Base-by-base conservation (phyloP, 2,797 vertebrate genomes). In the Catamblyrhynchus diadema region DNA sequence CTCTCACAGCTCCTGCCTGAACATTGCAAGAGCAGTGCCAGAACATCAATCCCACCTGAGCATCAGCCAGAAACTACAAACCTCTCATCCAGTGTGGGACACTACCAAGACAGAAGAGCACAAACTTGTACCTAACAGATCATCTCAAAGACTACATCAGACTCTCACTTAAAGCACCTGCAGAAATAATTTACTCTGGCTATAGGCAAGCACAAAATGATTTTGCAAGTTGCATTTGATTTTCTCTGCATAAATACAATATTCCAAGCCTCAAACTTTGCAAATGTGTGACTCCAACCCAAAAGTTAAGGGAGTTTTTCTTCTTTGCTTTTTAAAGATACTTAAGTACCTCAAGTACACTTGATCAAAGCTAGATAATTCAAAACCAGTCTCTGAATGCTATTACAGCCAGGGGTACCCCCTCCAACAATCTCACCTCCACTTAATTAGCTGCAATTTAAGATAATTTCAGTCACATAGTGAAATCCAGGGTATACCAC, bases 401-500 rank as follows among this genome's bases (percentile, higher is more conserved):
- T 41, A 30, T 21, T 66, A 33, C 6, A 80, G 39, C 14, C 32
- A 21, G 24, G 5, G 35, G 14, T 30, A 81, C 3, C 19, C 6
- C 28, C 20, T 72, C n/a, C 66, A 87, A 37, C n/a, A 18, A 50
- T 10, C 11, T 10, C 0, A 0, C 6, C 6, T 16, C 6, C 20
- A 37, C 19, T 50, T 33, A 20, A 28, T 28, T n/a, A 78, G 30
- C 9, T 45, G 27, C 6, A 50, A 48, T 23, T 47, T 32, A 32
- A 45, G 60, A 37, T 60, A 8, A 18, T 48, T 86, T 80, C 47
- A 65, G 14, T 13, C 45, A 47, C 12, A 7, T 3, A 16, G 2
- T 51, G 16, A 79, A 65, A 50, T 69, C 28, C n/a, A 51, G 53
- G 57, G 22, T 23, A 47, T 2, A 4, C 14, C 10, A 27, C 8